Percentiles rank a stretch among this genome's conserved stretches.
Conservation (phyloP, 2,797 vertebrate genomes). For the Helicolenus hilgendorfi region DNA sequence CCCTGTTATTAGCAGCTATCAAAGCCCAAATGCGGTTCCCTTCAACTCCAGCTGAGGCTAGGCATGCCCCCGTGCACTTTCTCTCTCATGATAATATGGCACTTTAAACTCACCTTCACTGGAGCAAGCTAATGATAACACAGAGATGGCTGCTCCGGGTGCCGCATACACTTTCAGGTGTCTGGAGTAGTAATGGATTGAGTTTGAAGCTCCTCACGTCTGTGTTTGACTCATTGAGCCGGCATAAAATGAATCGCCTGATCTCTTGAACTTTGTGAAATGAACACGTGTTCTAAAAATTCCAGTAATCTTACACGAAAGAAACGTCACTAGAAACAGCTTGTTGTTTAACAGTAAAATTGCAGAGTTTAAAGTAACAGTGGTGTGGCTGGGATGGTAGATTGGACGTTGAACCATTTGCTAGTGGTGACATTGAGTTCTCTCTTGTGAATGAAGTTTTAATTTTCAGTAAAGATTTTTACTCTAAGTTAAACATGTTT, state of each 20-base stretch:
- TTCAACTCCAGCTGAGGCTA: not conserved
- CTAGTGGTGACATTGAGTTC: not conserved
- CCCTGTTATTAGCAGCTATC: constrained; percentile 33
- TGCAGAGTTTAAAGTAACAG: not conserved
- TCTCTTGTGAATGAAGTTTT: not conserved
- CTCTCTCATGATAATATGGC: constrained; percentile 11
- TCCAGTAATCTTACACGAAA: not conserved
- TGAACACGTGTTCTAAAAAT: not conserved
- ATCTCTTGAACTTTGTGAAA: not conserved
- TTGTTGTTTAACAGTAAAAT: not conserved
- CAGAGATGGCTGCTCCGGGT: not conserved
- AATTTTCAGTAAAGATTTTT: not conserved
- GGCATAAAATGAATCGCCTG: not conserved
- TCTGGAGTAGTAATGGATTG: not conserved
- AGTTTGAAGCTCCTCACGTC: not conserved
- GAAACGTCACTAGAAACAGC: not conserved
- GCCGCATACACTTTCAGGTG: not conserved
- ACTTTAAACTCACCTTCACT: constrained; percentile 42
- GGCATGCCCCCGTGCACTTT: not conserved
- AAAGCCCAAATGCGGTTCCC: constrained; percentile 14
- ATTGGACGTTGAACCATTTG: not conserved
- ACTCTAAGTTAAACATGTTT: not conserved
- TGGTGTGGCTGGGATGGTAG: not conserved
- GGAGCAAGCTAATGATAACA: constrained; percentile 19
- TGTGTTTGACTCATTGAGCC: not conserved